Evolutionary conservation across 2,888 invertebrate species (phyloP), one percentile per base, ranked within the genome.

Genomic region (Amorpha juglandis): DNA sequence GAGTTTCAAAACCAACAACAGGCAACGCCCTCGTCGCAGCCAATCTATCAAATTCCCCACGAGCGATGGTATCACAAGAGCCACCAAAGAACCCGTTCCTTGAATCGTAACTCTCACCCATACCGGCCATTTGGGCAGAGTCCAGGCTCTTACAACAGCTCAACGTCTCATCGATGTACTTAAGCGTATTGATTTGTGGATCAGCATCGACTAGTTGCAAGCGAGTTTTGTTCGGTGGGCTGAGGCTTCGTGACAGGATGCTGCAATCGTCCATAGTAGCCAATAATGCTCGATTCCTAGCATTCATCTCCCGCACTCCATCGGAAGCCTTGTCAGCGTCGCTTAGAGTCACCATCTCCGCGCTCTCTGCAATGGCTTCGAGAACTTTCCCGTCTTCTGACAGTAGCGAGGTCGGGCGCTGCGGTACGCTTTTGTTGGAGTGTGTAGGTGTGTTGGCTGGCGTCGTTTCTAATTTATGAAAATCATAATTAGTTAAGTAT

Each of bases 301-400:
- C 93, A 71, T 90, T 91, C 87, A 85, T 86, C 75, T 94, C 94
- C 50, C 86, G 86, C 19, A 94, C 88, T 38, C 90, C 92, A 1
- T 84, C 73, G 0, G 93, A 89, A 50, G 86, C 86, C 74, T 89
- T 91, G 70, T 92, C 93, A 11, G 85, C 88, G 38, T 95, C 94
- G 69, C 95, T 95, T 53, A 96, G 83, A 21, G 95, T 95, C 65
- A 95, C 95, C 91, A 96, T 94, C 86, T 96, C 96, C 33, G 96
- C 95, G 71, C 94, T 94, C 88, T 96, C 96, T 42, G 95, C 94
- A 72, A 96, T 96, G 12, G 94, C 95, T 72, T 96, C 95, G 76
- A 96, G 89, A 47, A 89, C 81, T 85, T 96, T 95, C 0, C 94
- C 94, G 70, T 95, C 95, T 78, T 95, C 95, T 3, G 94, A 94